A percentile compares a stretch with the other conserved stretches of the same genome.
Conservation (phyloP, 1,140 invertebrate species). For the Drosophila quadrilineata region DNA sequence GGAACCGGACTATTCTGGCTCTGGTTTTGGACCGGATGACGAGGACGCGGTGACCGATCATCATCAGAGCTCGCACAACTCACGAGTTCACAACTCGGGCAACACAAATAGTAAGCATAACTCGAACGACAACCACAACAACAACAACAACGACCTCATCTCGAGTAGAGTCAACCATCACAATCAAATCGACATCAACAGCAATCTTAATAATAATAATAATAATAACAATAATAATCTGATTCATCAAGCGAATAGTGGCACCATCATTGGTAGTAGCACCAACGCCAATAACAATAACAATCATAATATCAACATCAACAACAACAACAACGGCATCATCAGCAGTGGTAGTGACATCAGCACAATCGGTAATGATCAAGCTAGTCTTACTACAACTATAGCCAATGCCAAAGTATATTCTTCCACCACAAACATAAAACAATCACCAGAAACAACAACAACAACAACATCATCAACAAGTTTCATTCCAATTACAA, state of each 20-base stretch:
- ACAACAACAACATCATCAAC: conserved; percentile 13
- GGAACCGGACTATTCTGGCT: conserved; percentile 87
- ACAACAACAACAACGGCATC: conserved; percentile 68
- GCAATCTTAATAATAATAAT: conserved; percentile 56
- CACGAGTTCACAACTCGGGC: conserved; percentile 48
- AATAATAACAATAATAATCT: conserved; percentile 46
- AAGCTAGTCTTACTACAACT: conserved; percentile 58
- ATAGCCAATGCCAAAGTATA: conserved; percentile 25
- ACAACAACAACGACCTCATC: conserved; percentile 69
- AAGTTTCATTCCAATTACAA: conserved; percentile 11
- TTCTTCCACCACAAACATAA: conserved; percentile 18
- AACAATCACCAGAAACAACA: conserved; percentile 16
- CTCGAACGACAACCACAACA: conserved; percentile 72
- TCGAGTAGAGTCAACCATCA: conserved; percentile 71
- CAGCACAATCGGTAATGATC: conserved; percentile 81
- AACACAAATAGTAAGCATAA: conserved; percentile 76
- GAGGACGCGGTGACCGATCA: conserved; percentile 82
- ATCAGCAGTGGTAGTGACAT: conserved; percentile 78
- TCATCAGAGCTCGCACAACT: conserved; percentile 60
- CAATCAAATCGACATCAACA: conserved; percentile 71
- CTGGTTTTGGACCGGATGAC: conserved; percentile 87
- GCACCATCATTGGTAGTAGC: conserved; percentile 81
- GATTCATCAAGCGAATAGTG: conserved; percentile 79
- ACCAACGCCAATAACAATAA: conserved; percentile 65
- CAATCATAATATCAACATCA: conserved; percentile 45